Conservation (phyloP, 2,888 invertebrate species). For the Cantharis rufa region DNA sequence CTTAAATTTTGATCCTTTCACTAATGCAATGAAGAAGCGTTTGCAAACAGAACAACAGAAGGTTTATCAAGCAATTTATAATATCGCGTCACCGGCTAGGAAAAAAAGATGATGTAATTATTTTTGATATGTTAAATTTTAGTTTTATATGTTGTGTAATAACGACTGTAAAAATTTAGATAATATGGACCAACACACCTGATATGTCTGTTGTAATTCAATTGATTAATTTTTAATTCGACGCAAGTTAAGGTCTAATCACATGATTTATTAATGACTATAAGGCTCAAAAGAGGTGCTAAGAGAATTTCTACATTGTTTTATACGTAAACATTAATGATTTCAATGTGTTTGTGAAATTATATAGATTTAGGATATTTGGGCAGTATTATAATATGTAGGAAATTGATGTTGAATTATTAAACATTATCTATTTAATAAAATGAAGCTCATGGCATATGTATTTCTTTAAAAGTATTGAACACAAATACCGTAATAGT, state of each 20-base stretch:
- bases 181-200: background rate
- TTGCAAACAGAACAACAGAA: slow-evolving; percentile 57
- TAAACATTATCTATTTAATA: background rate
- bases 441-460: background rate
- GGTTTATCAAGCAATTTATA: slow-evolving; percentile 59
- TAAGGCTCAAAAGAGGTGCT: background rate
- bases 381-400: background rate
- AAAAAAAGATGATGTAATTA: slow-evolving; percentile 26
- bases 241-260: background rate
- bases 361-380: background rate
- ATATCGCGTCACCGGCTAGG: slow-evolving; percentile 46
- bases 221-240: background rate
- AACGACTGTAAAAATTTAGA: background rate
- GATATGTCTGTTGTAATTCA: background rate
- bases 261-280: background rate
- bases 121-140: slow-evolving; percentile 5
- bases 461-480: background rate
- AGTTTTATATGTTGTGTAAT: background rate
- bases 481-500: background rate
- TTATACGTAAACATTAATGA: background rate
- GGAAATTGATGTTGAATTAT: background rate
- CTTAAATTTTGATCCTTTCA: slow-evolving; percentile 72
- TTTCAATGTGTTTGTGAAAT: background rate
- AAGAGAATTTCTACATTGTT: background rate
- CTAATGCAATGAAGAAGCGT: slow-evolving; percentile 63